A percentile compares a stretch with the other conserved stretches of the same genome.
phyloP scores from a whole-genome alignment of 2,888 invertebrate species.

The Pandemis corylana region DNA sequence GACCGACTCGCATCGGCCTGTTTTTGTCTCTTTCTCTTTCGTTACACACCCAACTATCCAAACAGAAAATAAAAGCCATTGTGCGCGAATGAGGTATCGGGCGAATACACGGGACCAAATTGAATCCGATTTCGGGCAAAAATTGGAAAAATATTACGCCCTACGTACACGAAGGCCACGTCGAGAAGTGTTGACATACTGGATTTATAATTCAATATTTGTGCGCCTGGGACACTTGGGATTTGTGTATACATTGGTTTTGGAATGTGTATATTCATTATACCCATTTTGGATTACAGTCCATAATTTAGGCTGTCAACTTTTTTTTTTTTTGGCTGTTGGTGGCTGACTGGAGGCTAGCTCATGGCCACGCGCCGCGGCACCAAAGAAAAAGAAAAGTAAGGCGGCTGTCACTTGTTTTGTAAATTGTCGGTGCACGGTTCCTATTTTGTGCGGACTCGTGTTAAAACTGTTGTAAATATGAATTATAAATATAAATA shows the following conservation, averaged over 20 bases:
- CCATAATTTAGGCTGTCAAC: too few relatives aligned
- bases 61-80: background rate
- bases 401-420: too few relatives aligned
- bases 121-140: conserved; percentile 1
- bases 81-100: conserved; percentile 5
- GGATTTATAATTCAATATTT: conserved; percentile 12
- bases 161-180: background rate
- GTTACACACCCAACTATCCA: background rate
- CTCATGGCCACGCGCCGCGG: too few relatives aligned
- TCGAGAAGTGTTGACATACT: background rate
- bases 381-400: too few relatives aligned
- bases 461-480: too few relatives aligned
- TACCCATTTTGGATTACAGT: too few relatives aligned
- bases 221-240: background rate
- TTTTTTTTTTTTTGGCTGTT: too few relatives aligned
- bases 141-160: conserved; percentile 28
- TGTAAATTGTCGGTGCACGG: too few relatives aligned
- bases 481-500: too few relatives aligned
- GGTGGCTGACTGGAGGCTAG: too few relatives aligned
- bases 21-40: background rate
- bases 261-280: background rate
- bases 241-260: background rate
- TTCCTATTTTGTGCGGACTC: too few relatives aligned
- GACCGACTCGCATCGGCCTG: too few relatives aligned
- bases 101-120: background rate